Evolutionary conservation across 2,113 vertebrate genomes (phyloP), one percentile per base, ranked within the genome.

Genomic region (Grus americana): DNA sequence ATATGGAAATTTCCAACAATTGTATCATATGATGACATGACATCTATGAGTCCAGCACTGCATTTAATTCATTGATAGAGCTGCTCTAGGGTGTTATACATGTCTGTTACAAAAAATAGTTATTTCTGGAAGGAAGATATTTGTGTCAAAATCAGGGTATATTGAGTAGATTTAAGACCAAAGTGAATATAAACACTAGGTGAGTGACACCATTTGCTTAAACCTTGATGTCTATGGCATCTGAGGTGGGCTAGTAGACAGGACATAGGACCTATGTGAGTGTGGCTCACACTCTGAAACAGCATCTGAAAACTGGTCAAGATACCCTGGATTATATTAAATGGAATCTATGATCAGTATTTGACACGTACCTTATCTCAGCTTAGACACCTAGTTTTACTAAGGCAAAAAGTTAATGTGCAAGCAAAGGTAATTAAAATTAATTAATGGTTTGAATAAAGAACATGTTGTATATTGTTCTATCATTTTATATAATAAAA

Each of bases 31-130:
- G 15, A 36, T 65, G 29, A 15, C 26, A 36, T 9, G 46, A 27
- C 2, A 30, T 14, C 11, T 1, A 0, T 46, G 30, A 54, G 22
- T 23, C 16, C 32, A 42, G 19, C 6, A 57, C 4, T 57, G 36
- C 66, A 67, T 68, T 72, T 54, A 47, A 50, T n/a, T 57, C 2
- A 67, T 36, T 59, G 27, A 29, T 24, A 76, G 34, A 76, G 5
- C 3, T 58, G 58, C 5, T 73, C 19, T 81, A 23, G 8, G 70
- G 21, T 16, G 40, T 14, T 67, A 5, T 36, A 42, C 12, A 57
- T 4, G 11, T 12, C 38, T 65, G 30, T 27, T 70, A 54, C 23
- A 42, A 42, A 47, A 73, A 82, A 36, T 6, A 50, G 4, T 49
- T 63, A 23, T 57, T 76, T 27, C 38, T 68, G 6, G 15, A 68